phyloP scores from a whole-genome alignment of 1,140 invertebrate species.

The Hylaeus anthracinus region DNA sequence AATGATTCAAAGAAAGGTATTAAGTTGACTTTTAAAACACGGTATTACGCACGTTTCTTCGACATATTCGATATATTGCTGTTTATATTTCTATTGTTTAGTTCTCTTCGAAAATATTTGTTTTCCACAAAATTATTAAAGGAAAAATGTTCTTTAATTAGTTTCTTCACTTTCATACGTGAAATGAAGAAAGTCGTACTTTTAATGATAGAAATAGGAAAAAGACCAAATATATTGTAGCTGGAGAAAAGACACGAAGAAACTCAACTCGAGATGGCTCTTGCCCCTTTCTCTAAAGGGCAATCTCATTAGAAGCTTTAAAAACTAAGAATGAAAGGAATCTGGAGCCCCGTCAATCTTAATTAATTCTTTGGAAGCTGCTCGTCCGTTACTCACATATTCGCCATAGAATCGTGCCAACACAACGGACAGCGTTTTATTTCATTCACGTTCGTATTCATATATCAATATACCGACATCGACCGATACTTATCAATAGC shows the following conservation, averaged over 20 bases:
- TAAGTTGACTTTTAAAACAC: too few species aligned
- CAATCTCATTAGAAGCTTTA: conserved; percentile 26
- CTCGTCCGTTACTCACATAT: background rate
- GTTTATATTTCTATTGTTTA: too few species aligned
- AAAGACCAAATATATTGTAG: background rate
- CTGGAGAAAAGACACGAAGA: background rate
- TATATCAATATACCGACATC: too few species aligned
- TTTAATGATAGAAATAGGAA: too few species aligned
- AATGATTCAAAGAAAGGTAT: too few species aligned
- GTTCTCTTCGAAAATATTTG: too few species aligned
- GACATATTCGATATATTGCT: too few species aligned
- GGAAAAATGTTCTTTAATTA: too few species aligned
- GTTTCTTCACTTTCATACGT: background rate
- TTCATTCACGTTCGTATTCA: background rate
- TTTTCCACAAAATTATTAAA: too few species aligned
- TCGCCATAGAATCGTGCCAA: background rate
- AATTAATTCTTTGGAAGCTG: conserved; percentile 20
- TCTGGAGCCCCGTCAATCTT: background rate
- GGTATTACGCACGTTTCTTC: too few species aligned
- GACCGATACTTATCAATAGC: too few species aligned
- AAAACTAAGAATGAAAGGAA: conserved; percentile 6
- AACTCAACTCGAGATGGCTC: background rate
- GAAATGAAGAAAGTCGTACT: background rate
- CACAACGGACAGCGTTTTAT: background rate
- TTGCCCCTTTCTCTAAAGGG: background rate